Conservation (phyloP, 2,113 vertebrate genomes). For the Oncorhynchus clarkii region DNA sequence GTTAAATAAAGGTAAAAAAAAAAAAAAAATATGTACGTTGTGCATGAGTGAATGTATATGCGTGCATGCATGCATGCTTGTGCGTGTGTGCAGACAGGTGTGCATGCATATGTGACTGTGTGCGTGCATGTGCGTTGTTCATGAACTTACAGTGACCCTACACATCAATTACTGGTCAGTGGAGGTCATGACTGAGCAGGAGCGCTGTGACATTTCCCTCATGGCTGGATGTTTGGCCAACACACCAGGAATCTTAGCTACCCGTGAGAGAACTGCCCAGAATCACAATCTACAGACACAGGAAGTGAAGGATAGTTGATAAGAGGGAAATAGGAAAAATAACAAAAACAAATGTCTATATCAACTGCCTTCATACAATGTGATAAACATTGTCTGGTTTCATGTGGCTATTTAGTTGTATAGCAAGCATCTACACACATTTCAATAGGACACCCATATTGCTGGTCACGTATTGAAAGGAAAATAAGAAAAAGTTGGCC, state of each 20-base stretch:
- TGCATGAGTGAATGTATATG: conserved; percentile 3
- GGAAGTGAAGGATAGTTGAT: no score
- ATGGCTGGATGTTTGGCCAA: not conserved
- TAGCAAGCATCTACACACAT: no score
- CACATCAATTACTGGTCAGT: not conserved
- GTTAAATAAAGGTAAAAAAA: no score
- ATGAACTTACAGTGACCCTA: not conserved
- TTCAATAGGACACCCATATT: no score
- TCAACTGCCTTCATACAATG: no score
- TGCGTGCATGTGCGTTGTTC: not conserved
- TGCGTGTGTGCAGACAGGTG: not conserved
- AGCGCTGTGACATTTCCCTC: not conserved
- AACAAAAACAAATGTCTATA: no score
- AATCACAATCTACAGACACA: not conserved
- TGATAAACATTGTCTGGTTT: no score
- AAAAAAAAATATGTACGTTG: not conserved
- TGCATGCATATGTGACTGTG: not conserved
- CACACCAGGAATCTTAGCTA: not conserved
- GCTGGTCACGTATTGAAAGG: no score
- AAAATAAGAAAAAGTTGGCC: no score
- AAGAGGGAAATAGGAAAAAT: no score
- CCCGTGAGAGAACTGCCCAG: not conserved
- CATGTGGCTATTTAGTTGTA: no score
- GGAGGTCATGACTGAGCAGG: not conserved
- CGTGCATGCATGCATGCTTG: not conserved